Evolutionary conservation across 2,113 vertebrate species (phyloP).

Genomic region (Chionomys nivalis): DNA sequence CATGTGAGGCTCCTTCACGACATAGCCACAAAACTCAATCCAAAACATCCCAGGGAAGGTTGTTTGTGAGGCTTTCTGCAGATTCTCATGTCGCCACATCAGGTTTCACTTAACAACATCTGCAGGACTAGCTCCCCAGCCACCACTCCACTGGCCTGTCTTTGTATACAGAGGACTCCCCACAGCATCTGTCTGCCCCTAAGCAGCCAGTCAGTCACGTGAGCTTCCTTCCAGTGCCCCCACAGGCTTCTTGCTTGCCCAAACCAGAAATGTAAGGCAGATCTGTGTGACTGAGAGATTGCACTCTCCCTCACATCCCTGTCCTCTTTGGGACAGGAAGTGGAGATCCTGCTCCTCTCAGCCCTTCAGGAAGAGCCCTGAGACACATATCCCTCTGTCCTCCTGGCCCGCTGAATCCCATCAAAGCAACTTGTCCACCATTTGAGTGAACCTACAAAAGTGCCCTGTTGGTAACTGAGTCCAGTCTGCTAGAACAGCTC

Average conservation of each 20-base stretch:
- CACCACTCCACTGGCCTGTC: neutral
- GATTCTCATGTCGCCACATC: conserved; percentile 80
- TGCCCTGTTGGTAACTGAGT: rapidly evolving
- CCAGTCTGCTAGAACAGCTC: neutral
- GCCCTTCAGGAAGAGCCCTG: neutral
- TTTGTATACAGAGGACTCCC: conserved; percentile 20
- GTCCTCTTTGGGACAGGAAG: neutral
- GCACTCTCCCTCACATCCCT: neutral
- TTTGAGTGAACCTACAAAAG: neutral
- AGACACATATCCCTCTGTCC: neutral
- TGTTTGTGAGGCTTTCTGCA: conserved; percentile 55
- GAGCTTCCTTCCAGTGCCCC: neutral
- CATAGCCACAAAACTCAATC: conserved; percentile 80
- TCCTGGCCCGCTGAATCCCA: neutral
- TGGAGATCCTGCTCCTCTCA: neutral
- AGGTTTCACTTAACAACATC: conserved; percentile 80
- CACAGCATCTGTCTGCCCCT: conserved; percentile 60
- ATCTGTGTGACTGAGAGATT: neutral
- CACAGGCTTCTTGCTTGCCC: neutral
- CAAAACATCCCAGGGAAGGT: conserved; percentile 85
- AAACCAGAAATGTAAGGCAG: conserved; percentile 40
- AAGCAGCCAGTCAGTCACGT: conserved; percentile 30
- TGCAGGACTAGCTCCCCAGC: conserved; percentile 71
- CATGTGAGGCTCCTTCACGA: conserved; percentile 74
- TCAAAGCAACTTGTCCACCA: neutral